Percentiles rank a stretch among this genome's conserved stretches.
phyloP scores from a whole-genome alignment of 2,113 vertebrate genomes.

The Henicopernis longicauda region DNA sequence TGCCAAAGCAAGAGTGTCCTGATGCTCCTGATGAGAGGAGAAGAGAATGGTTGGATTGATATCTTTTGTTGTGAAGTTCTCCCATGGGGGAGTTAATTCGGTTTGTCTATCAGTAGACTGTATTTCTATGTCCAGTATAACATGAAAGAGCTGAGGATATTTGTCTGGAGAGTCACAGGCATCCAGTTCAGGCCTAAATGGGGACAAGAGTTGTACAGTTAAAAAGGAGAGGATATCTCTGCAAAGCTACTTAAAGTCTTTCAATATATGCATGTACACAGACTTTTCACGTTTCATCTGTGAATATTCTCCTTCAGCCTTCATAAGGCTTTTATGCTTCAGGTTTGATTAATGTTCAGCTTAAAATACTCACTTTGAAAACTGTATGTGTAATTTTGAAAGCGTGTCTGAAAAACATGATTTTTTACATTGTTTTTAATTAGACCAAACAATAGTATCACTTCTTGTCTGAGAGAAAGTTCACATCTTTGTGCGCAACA shows the following conservation, averaged over 20 bases:
- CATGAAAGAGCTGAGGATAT: slow-evolving; percentile 96
- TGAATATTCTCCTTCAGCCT: background rate
- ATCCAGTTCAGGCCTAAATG: slow-evolving; percentile 89
- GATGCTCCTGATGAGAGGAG: slow-evolving; percentile 93
- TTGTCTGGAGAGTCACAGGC: slow-evolving; percentile 97
- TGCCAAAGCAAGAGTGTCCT: slow-evolving; percentile 86
- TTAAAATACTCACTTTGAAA: slow-evolving; percentile 80
- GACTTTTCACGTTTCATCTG: background rate
- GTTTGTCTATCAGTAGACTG: slow-evolving; percentile 88
- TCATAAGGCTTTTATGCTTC: background rate
- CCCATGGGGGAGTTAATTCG: slow-evolving; percentile 95
- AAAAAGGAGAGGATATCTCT: background rate
- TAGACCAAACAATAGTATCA: background rate
- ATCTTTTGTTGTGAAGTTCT: slow-evolving; percentile 93
- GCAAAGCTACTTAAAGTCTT: background rate
- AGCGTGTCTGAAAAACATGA: accelerated
- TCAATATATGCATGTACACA: background rate
- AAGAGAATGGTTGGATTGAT: slow-evolving; percentile 91
- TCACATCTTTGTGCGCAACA: background rate
- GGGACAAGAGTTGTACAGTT: background rate
- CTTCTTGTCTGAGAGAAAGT: background rate
- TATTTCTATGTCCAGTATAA: slow-evolving; percentile 90
- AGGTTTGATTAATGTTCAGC: background rate
- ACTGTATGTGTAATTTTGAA: background rate
- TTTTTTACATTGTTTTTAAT: background rate